Evolutionary conservation across 2,888 invertebrate genomes (phyloP), one percentile per base, ranked within the genome.

Genomic region (Saturnia pavonia): DNA sequence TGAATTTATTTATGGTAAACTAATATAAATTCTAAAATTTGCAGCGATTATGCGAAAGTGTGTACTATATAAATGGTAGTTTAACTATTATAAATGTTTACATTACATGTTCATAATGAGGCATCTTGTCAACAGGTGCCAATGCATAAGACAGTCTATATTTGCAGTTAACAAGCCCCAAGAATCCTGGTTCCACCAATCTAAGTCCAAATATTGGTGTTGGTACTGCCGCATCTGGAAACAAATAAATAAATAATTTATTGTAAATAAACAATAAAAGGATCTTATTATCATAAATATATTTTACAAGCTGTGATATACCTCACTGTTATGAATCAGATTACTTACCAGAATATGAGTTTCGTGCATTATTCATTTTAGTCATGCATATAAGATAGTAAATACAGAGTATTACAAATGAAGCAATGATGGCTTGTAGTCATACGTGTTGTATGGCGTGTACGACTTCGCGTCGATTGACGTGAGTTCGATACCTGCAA

Each of bases 121-220:
- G 91, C 82, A 90, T 82, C 11, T 79, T 83, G 14, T 87, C 77
- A 0, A 71, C 76, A 1, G 91, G 88, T 0, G 90, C 90, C 34
- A 91, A 73, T 0, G 85, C 90, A 67, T 86, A 88, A 43, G 85
- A 84, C 0, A 87, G 67, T 9, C 82, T 77, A 9, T 77, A 75
- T 27, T 82, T 78, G 74, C 91, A 91, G 75, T 88, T 89, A 72
- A 84, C 76, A n/a, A 91, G 77, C 1, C 87, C 90, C 67, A 91
- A 74, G 70, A 86, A 87, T 0, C 86, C 87, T 2, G 86, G 83
- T 2, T 87, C 79, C 9, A 89, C 85, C 0, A 85, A 22, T 72
- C 90, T 91, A 34, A 91, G 6, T 0, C 73, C 90, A 42, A 90
- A 82, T 1, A 74, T 16, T 25, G 85, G 8, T 6, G 71, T 43